Evolutionary conservation across 2,113 vertebrate genomes (phyloP).

Genomic region (Scatophagus argus): DNA sequence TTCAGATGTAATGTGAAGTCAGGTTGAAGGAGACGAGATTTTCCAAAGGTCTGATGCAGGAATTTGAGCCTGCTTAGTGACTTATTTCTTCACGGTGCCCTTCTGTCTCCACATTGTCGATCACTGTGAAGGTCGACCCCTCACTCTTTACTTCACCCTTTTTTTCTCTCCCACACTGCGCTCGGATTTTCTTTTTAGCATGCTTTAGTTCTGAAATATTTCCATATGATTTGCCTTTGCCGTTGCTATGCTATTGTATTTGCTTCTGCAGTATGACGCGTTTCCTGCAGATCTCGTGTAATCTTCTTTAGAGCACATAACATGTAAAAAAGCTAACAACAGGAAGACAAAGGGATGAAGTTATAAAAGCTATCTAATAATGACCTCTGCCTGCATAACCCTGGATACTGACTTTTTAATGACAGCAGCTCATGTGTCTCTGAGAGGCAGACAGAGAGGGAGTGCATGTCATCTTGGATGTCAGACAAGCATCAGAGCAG

Average conservation of each 20-base stretch:
- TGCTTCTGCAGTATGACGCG: not conserved
- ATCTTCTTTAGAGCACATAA: not conserved
- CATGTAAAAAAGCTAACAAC: not conserved
- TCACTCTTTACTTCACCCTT: not conserved
- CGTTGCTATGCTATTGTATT: not conserved
- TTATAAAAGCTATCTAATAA: slow-evolving; percentile 10
- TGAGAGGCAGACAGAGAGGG: slow-evolving; percentile 36
- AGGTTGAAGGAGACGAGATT: slow-evolving; percentile 6
- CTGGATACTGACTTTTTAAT: slow-evolving; percentile 42
- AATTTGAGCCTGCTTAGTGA: not conserved
- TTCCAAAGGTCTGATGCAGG: slow-evolving; percentile 19
- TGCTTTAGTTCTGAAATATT: not conserved
- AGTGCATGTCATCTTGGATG: slow-evolving; percentile 60
- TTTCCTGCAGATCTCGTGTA: not conserved
- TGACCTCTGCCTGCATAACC: not conserved
- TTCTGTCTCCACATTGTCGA: slow-evolving; percentile 26
- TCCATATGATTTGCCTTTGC: not conserved
- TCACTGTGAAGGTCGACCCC: slow-evolving; percentile 8
- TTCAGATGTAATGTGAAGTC: not conserved
- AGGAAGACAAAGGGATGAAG: not conserved
- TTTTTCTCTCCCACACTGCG: not conserved
- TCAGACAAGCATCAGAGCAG: slow-evolving; percentile 64
- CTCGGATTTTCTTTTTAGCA: not conserved
- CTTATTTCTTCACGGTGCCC: not conserved
- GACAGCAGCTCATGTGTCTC: slow-evolving; percentile 55